phyloP scores from a whole-genome alignment of 2,113 vertebrate genomes.

The Gopherus evgoodei region DNA sequence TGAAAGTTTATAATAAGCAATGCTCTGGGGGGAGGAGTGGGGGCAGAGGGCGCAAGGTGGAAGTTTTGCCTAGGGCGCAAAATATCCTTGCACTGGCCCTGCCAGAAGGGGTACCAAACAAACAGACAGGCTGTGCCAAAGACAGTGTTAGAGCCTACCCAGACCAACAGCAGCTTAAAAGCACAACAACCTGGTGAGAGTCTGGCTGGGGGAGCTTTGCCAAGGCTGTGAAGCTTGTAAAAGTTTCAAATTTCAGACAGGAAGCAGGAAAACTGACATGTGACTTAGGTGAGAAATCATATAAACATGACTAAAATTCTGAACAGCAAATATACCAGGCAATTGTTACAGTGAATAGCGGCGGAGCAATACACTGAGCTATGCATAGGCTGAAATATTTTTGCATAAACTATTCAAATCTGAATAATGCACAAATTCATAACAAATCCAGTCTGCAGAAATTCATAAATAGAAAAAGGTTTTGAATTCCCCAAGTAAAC shows the following conservation, averaged over 20 bases:
- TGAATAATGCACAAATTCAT: background rate
- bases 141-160: background rate
- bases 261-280: background rate
- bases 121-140: background rate
- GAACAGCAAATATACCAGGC: background rate
- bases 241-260: background rate
- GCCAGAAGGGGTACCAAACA: background rate
- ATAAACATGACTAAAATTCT: background rate
- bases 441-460: background rate
- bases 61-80: too few species aligned
- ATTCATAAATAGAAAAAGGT: background rate
- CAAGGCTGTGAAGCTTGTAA: background rate
- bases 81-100: too few species aligned
- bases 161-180: background rate
- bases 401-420: background rate
- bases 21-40: too few species aligned
- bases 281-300: background rate
- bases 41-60: too few species aligned
- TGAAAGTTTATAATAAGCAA: too few species aligned
- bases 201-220: background rate
- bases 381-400: background rate
- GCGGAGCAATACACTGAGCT: constrained; percentile 3
- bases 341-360: background rate
- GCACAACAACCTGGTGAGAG: background rate
- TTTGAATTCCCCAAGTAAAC: background rate